phyloP scores from a whole-genome alignment of 1,140 invertebrate genomes.

The Drosophila pandora region DNA sequence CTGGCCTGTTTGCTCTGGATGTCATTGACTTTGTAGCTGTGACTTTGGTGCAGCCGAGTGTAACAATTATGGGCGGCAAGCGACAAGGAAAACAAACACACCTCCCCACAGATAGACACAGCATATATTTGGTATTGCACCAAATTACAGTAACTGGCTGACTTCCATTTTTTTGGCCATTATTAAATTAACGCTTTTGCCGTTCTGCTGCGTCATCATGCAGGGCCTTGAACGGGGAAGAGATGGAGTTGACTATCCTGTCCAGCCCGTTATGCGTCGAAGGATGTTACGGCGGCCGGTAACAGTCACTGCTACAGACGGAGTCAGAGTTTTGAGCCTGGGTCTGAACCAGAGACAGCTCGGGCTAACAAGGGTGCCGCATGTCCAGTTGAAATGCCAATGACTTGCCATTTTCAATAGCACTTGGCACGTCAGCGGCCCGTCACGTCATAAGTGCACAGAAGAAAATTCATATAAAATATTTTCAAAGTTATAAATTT shows the following conservation, averaged over 20 bases:
- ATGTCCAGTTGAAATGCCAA: slow-evolving; percentile 81
- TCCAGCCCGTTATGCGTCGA: slow-evolving; percentile 75
- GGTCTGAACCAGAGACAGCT: slow-evolving; percentile 47
- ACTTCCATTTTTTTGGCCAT: slow-evolving; percentile 53
- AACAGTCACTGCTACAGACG: slow-evolving; percentile 23
- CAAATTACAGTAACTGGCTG: slow-evolving; percentile 55
- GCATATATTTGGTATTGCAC: slow-evolving; percentile 56
- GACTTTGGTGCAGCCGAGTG: slow-evolving; percentile 74
- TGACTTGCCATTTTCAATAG: slow-evolving; percentile 79
- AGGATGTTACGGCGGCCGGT: slow-evolving; percentile 58
- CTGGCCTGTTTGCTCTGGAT: slow-evolving; percentile 52
- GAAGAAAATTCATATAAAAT: not conserved
- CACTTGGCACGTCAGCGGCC: slow-evolving; percentile 72
- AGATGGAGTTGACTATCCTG: slow-evolving; percentile 35
- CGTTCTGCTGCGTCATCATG: slow-evolving; percentile 63
- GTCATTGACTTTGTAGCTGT: slow-evolving; percentile 77
- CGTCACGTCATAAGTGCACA: slow-evolving; percentile 55
- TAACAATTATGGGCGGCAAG: slow-evolving; percentile 59
- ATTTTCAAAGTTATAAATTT: not conserved
- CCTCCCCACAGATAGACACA: slow-evolving; percentile 33
- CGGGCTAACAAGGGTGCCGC: slow-evolving; percentile 76
- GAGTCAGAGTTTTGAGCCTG: slow-evolving; percentile 7
- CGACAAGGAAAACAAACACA: slow-evolving; percentile 45
- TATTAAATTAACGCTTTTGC: slow-evolving; percentile 76
- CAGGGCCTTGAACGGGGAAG: slow-evolving; percentile 5